A percentile compares a stretch with the other conserved stretches of the same genome.
phyloP scores from a whole-genome alignment of 2,888 invertebrate genomes.

The Epinotia nisella region DNA sequence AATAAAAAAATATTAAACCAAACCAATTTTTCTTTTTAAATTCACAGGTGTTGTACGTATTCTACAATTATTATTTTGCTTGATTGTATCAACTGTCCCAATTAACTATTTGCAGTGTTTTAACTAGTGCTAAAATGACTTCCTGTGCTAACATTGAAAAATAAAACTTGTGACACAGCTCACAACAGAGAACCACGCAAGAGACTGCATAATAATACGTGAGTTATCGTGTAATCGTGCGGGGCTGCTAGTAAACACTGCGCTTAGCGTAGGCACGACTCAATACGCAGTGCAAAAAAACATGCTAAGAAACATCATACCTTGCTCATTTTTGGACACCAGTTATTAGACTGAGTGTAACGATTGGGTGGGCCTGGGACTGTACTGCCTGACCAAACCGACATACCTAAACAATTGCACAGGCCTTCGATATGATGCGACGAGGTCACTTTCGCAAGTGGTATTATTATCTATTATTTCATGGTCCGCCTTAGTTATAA shows the following conservation, averaged over 20 bases:
- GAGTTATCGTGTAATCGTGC: conserved; percentile 41
- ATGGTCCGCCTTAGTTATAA: conserved; percentile 24
- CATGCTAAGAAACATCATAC: conserved; percentile 61
- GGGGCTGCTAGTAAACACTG: conserved; percentile 49
- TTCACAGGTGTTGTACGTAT: conserved; percentile 2
- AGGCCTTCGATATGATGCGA: conserved; percentile 73
- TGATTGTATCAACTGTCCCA: conserved; percentile 12
- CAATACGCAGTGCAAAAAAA: conserved; percentile 32
- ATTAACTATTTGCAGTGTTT: conserved; percentile 1
- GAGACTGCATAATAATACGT: conserved; percentile 42
- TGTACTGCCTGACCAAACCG: conserved; percentile 89
- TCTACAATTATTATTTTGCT: conserved; percentile 4
- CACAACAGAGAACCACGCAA: conserved; percentile 38
- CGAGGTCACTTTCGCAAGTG: conserved; percentile 67
- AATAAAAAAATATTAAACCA: conserved; percentile 54
- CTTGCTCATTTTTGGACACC: conserved; percentile 80
- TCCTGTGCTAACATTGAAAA: conserved; percentile 15
- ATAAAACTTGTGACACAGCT: conserved; percentile 35
- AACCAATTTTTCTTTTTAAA: conserved; percentile 13
- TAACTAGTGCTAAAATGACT: conserved; percentile 17
- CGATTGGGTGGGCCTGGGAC: conserved; percentile 79
- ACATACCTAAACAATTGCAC: conserved; percentile 85
- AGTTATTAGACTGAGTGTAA: conserved; percentile 74
- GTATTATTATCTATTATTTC: conserved; percentile 45
- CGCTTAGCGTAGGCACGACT: conserved; percentile 33